Conservation (phyloP, 2,797 vertebrate species). For the Lophotriccus pileatus region DNA sequence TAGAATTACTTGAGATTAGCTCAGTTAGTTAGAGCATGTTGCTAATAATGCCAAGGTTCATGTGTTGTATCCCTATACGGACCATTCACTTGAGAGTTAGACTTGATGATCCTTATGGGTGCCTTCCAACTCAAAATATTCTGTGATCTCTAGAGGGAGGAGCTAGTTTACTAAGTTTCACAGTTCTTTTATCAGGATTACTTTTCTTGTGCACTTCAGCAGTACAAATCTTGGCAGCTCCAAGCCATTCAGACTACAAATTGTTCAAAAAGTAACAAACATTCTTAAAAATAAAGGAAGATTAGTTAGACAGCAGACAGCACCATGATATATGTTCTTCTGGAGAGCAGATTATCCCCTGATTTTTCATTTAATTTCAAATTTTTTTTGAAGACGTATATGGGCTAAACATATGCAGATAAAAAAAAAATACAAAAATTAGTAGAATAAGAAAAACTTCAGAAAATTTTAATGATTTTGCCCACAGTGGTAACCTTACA, state of each 20-base stretch:
- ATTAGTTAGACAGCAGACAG: not conserved
- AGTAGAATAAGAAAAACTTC: not conserved
- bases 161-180: not conserved
- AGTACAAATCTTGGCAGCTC: not conserved
- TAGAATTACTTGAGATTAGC: not conserved
- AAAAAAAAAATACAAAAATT: not conserved
- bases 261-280: not conserved
- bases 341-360: not conserved
- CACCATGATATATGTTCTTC: not conserved
- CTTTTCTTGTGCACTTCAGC: not conserved
- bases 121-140: not conserved
- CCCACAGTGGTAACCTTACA: fast-evolving
- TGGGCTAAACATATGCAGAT: not conserved
- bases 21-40: not conserved
- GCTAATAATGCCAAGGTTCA: not conserved
- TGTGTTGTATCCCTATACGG: not conserved
- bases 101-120: not conserved
- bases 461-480: not conserved
- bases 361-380: not conserved
- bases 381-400: not conserved
- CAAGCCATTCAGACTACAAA: not conserved
- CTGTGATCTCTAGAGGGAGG: not conserved
- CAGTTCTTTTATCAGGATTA: not conserved
- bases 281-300: not conserved
- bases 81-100: not conserved